Evolutionary conservation across 2,797 vertebrate genomes (phyloP).

Genomic region (Simalia tracyae): DNA sequence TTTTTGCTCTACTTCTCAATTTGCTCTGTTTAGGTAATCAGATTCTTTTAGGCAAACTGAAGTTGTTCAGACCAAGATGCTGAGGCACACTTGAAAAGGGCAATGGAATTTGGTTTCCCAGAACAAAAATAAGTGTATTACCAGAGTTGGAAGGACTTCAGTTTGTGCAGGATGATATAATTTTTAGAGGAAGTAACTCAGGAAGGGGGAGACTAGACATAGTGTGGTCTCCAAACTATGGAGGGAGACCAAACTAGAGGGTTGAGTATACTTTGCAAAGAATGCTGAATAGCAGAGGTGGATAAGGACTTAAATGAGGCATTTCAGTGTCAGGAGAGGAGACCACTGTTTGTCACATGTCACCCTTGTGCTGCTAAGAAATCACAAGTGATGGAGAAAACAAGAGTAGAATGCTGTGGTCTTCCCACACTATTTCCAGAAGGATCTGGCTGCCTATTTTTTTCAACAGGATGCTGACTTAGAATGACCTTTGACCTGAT

Average conservation of each 20-base stretch:
- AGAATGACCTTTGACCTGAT: not conserved
- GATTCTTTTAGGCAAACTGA: not conserved
- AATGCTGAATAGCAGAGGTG: not conserved
- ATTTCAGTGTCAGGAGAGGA: not conserved
- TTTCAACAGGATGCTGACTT: not conserved
- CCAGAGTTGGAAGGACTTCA: not conserved
- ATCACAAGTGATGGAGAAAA: not conserved
- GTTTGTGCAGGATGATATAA: not conserved
- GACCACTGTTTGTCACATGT: not conserved
- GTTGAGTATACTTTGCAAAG: not conserved
- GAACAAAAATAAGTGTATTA: not conserved
- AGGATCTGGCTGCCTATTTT: not conserved
- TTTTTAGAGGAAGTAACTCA: not conserved
- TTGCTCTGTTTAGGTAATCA: not conserved
- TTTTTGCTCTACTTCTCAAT: not conserved
- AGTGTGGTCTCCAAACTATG: not conserved
- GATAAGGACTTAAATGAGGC: not conserved
- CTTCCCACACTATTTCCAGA: not conserved
- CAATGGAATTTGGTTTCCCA: not conserved
- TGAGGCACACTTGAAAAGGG: not conserved
- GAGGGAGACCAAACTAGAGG: not conserved
- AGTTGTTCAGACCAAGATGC: not conserved
- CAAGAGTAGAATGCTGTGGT: not conserved
- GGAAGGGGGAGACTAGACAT: not conserved
- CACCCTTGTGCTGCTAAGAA: not conserved